Base-by-base conservation (phyloP, 2,888 invertebrate species). In the Drosophila borborema region DNA sequence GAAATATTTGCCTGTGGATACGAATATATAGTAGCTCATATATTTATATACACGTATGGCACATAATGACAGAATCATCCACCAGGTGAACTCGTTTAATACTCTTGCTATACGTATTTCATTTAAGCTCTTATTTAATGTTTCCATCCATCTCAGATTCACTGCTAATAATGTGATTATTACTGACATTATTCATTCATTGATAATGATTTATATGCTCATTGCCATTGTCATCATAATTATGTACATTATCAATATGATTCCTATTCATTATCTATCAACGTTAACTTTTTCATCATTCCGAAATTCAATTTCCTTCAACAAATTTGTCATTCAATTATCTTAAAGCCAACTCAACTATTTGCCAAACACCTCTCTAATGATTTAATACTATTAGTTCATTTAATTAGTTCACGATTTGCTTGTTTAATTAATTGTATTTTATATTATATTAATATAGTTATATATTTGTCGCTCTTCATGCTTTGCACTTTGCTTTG, bases 61-160 rank as follows among this genome's bases (percentile, higher is more conserved):
- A 56, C 56, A 56, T 61, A 60, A 60, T 41, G 18, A 53, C 41
- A 23, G 41, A 41, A 20, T 51, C 68, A 56, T 67, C 43, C 76
- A 63, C 36, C 63, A 56, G 45, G 36, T 23, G 28, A 40, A 36
- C 38, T 20, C 34, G 34, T 8, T 20, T 10, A 16, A 49, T 36
- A 3, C 9, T 14, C 10, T 48, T n/a, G 3, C 10, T 14, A 2
- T 3, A 48, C 14, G 58, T 34, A 23, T 28, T 28, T 12, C 12
- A 40, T 9, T 20, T 31, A 60, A 60, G 63, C 8, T 38, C 14
- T 36, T 36, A 7, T 38, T 23, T 23, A 20, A 49, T 5, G 23
- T 49, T n/a, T 1, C 28, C 28, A 31, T n/a, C 28, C 23, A 7
- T 28, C 14, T 34, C 6, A 34, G 6, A 34, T 7, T 31, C 31